Conservation (phyloP, 2,797 vertebrate species). For the Neolamprologus multifasciatus region DNA sequence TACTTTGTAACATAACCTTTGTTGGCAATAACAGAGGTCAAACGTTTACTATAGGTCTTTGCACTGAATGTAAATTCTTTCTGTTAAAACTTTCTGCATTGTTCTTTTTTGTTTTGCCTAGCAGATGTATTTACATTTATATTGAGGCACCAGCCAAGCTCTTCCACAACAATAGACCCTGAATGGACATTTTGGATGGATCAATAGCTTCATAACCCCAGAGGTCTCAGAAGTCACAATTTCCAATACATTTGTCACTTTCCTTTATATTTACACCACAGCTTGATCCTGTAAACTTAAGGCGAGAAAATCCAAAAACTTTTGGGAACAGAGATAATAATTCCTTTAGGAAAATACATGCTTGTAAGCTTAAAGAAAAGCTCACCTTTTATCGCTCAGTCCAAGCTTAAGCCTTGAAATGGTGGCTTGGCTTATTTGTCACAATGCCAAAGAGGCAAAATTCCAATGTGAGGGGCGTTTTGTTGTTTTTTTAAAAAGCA, state of each 20-base stretch:
- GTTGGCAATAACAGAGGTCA: no score
- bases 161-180: background rate
- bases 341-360: background rate
- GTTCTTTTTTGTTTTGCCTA: background rate
- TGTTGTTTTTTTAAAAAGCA: background rate
- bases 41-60: no score
- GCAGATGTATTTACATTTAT: conserved; percentile 5
- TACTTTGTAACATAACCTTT: no score
- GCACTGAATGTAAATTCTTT: no score
- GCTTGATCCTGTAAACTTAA: background rate
- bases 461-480: background rate
- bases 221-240: background rate
- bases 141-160: background rate
- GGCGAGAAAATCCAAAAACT: background rate
- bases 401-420: conserved; percentile 4
- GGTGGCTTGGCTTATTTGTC: conserved; percentile 7
- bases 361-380: background rate
- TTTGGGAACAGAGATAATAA: conserved; percentile 4
- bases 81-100: background rate
- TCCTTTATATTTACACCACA: background rate
- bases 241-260: background rate
- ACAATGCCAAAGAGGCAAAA: conserved; percentile 19
- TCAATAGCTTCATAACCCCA: background rate
- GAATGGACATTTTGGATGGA: background rate
- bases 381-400: background rate